phyloP scores from a whole-genome alignment of 2,888 invertebrate species.

The Cinara cedri region DNA sequence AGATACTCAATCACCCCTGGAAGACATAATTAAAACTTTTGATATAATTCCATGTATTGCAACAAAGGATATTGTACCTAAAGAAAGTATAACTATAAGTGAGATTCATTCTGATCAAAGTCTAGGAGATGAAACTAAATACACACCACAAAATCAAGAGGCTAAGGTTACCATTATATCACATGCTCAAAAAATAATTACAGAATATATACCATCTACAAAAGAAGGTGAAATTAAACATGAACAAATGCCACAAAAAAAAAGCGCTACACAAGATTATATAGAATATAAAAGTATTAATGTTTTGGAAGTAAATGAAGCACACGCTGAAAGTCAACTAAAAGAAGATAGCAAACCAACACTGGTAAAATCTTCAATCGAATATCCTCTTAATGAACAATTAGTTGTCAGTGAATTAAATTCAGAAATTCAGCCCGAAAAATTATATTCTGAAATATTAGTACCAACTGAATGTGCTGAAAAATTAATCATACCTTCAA shows the following conservation, averaged over 20 bases:
- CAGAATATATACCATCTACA: constrained; percentile 69
- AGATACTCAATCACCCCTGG: constrained; percentile 62
- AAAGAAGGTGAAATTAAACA: constrained; percentile 67
- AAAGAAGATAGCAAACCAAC: constrained; percentile 65
- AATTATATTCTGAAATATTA: constrained; percentile 79
- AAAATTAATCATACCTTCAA: constrained; percentile 71
- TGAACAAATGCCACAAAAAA: constrained; percentile 63
- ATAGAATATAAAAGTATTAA: constrained; percentile 71
- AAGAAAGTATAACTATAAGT: constrained; percentile 65
- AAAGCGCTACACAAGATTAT: constrained; percentile 67
- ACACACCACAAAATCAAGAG: constrained; percentile 63
- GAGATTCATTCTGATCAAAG: constrained; percentile 63
- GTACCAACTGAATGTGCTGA: constrained; percentile 80
- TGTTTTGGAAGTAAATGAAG: constrained; percentile 72
- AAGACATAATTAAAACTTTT: constrained; percentile 39
- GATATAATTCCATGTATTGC: constrained; percentile 61
- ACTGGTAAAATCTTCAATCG: constrained; percentile 68
- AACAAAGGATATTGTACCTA: constrained; percentile 63
- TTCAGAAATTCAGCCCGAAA: constrained; percentile 75
- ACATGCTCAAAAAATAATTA: constrained; percentile 72
- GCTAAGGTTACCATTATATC: constrained; percentile 69
- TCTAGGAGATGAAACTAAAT: constrained; percentile 61
- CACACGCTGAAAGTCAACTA: constrained; percentile 69
- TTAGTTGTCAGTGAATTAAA: constrained; percentile 73
- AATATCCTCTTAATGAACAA: constrained; percentile 71